Conservation (phyloP, 2,888 invertebrate genomes). For the Athalia cordata region DNA sequence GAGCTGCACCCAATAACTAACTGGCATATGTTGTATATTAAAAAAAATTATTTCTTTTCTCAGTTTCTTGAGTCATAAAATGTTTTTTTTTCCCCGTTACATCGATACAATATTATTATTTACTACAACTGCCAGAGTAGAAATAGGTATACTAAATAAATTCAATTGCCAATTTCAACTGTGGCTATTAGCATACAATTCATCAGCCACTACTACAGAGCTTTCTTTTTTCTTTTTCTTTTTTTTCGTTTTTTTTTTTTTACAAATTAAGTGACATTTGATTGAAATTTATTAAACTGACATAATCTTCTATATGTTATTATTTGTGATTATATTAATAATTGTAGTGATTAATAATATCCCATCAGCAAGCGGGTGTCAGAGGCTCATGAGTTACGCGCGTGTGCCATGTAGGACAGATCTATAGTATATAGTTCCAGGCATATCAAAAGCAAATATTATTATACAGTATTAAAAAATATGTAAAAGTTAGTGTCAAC, state of each 20-base stretch:
- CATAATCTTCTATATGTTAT: neutral
- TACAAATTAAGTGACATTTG: neutral
- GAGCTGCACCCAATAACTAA: slow-evolving; percentile 29
- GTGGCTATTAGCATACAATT: neutral
- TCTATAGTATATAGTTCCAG: slow-evolving; percentile 66
- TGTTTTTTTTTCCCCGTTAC: neutral
- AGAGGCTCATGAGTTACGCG: slow-evolving; percentile 69
- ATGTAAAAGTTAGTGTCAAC: slow-evolving; percentile 71
- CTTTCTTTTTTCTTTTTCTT: neutral
- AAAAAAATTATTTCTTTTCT: neutral
- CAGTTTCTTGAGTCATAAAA: neutral
- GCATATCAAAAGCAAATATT: slow-evolving; percentile 67
- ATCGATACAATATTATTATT: slow-evolving; percentile 12
- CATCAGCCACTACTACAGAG: neutral
- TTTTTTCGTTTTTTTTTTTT: slow-evolving; percentile 11
- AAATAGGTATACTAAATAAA: neutral
- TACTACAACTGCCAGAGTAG: neutral
- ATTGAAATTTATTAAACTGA: neutral
- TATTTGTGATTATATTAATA: slow-evolving; percentile 50
- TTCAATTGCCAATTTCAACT: neutral
- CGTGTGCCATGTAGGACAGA: slow-evolving; percentile 66
- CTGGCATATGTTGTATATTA: neutral
- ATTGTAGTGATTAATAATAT: slow-evolving; percentile 64
- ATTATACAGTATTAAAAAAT: slow-evolving; percentile 58
- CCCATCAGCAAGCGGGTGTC: slow-evolving; percentile 71